Percentiles rank a stretch among this genome's conserved stretches.
Conservation (phyloP, 2,888 invertebrate species). For the Ormyrus nitidulus region DNA sequence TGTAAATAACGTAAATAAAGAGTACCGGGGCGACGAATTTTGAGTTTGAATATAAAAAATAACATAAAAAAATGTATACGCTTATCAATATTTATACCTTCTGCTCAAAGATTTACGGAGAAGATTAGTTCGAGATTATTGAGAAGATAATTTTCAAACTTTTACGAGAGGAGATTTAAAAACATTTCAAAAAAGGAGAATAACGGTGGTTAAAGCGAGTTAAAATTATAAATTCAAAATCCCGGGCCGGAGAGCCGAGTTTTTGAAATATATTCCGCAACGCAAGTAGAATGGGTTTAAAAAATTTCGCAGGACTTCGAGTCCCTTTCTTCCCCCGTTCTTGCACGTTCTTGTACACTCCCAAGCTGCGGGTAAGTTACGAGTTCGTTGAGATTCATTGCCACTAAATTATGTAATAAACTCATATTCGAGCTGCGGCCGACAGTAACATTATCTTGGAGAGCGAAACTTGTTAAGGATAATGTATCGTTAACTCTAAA, state of each 20-base stretch:
- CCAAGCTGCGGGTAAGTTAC: constrained; percentile 25
- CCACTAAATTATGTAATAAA: constrained; percentile 55
- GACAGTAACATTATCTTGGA: constrained; percentile 43
- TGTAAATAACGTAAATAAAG: no score
- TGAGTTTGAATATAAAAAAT: no score
- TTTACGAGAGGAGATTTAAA: no score
- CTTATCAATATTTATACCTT: no score
- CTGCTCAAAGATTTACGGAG: no score
- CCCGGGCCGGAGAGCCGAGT: neutral
- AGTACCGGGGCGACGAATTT: no score
- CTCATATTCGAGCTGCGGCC: constrained; percentile 38
- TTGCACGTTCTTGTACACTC: constrained; percentile 22
- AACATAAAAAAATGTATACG: no score
- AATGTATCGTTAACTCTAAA: constrained; percentile 48
- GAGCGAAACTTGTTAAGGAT: constrained; percentile 51
- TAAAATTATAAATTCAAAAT: neutral
- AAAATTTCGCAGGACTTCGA: constrained; percentile 27
- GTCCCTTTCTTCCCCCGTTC: neutral
- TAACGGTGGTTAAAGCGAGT: no score
- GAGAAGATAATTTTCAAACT: no score
- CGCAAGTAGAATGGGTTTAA: constrained; percentile 33
- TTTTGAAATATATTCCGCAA: neutral
- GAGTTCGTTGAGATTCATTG: constrained; percentile 54
- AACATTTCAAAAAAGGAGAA: no score
- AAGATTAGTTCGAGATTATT: no score